A percentile compares a stretch with the other conserved stretches of the same genome.
Conservation (phyloP, 1,140 invertebrate genomes). For the Globodera rostochiensis region DNA sequence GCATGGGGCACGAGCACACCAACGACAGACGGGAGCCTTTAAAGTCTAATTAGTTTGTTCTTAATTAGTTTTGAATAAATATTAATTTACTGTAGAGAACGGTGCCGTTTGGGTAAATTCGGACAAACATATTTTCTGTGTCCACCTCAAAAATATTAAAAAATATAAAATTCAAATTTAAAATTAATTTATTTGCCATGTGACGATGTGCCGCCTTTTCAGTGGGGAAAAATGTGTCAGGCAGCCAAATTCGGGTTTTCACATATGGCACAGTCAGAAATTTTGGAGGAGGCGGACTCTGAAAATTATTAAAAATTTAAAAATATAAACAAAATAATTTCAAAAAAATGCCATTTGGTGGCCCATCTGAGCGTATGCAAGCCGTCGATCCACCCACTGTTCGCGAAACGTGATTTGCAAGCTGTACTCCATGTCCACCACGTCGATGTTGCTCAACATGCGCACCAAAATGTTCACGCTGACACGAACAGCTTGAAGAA, state of each 20-base stretch:
- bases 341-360: not conserved
- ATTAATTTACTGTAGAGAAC: constrained; percentile 42
- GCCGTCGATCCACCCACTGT: constrained; percentile 87
- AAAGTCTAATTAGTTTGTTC: too few species aligned
- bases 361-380: constrained; percentile 82
- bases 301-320: not conserved
- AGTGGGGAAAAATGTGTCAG: constrained; percentile 86
- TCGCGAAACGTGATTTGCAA: constrained; percentile 86
- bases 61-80: too few species aligned
- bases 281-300: constrained; percentile 32
- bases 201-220: constrained; percentile 53
- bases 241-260: constrained; percentile 85
- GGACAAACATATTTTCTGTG: constrained; percentile 53
- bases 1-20: constrained; percentile 48
- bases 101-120: constrained; percentile 46
- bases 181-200: constrained; percentile 24
- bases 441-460: constrained; percentile 95
- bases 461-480: constrained; percentile 86
- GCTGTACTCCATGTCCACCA: constrained; percentile 84
- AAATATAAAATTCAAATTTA: not conserved
- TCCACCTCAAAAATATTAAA: constrained; percentile 36
- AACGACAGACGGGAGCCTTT: constrained; percentile 41
- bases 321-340: not conserved
- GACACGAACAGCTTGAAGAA: constrained; percentile 39
- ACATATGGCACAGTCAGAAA: constrained; percentile 84